Conservation (phyloP, 2,797 vertebrate genomes). For the Dromococcyx pavoninus region DNA sequence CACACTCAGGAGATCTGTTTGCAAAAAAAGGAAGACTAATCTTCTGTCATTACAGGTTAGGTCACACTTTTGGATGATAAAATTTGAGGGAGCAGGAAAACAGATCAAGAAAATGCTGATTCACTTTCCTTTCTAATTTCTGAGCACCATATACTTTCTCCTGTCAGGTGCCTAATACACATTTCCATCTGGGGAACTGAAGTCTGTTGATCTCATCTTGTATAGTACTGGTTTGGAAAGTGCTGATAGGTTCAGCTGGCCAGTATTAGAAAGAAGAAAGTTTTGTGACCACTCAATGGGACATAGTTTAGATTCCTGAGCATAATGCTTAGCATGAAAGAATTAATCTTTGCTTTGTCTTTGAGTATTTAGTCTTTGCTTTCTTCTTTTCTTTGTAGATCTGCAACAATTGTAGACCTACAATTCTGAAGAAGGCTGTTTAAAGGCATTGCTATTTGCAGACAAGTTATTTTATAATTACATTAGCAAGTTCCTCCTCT, state of each 20-base stretch:
- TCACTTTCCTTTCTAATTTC: background rate
- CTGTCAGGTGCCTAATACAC: background rate
- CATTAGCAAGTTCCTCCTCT: background rate
- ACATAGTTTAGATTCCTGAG: constrained; percentile 14
- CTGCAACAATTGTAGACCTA: background rate
- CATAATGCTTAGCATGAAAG: background rate
- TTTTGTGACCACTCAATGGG: background rate
- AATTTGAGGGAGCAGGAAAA: background rate
- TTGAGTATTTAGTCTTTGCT: background rate
- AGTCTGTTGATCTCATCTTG: background rate
- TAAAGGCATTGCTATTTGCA: background rate
- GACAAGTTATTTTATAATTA: background rate
- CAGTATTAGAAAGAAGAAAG: background rate
- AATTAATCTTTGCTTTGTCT: constrained; percentile 29
- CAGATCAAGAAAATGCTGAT: background rate
- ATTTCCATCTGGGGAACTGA: background rate
- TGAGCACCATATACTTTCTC: background rate
- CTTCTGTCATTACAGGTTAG: background rate
- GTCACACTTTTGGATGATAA: background rate
- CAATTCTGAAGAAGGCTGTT: background rate
- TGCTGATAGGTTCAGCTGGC: background rate
- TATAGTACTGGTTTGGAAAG: background rate
- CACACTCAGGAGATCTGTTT: background rate
- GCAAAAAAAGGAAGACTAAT: background rate
- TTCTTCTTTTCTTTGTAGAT: background rate